These are phyloP conservation scores for Lasioglossum oenotherae DNA, from an alignment of 2,888 invertebrate species.

Conservation along the genomic window DNA sequence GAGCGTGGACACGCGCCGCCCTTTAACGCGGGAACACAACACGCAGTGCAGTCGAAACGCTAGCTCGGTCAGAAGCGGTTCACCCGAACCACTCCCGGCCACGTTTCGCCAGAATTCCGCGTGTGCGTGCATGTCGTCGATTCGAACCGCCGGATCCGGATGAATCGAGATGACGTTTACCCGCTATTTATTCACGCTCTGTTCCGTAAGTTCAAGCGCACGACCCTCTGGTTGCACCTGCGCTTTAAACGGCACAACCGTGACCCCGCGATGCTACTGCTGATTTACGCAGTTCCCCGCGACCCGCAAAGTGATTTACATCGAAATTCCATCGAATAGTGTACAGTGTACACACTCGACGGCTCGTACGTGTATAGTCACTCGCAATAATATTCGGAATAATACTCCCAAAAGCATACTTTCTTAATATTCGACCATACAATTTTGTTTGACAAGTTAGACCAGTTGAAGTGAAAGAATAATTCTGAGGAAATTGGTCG, in stretches of 20 bases:
- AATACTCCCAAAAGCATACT: not conserved
- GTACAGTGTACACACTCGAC: not conserved
- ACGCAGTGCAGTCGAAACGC: not conserved
- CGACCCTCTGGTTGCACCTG: conserved; percentile 5
- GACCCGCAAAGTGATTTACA: not conserved
- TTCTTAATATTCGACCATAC: not conserved
- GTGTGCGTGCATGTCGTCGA: not conserved
- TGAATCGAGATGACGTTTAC: conserved; percentile 13
- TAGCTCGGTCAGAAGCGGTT: not conserved
- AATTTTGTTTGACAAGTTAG: too few species aligned
- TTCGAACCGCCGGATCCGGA: not conserved
- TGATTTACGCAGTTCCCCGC: not conserved
- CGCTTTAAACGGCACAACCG: not conserved
- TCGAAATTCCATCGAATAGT: not conserved
- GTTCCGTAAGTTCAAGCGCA: conserved; percentile 1
- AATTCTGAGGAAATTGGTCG: not conserved
- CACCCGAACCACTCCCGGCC: not conserved
- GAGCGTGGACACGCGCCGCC: conserved; percentile 17
- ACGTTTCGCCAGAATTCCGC: not conserved
- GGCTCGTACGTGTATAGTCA: not conserved
- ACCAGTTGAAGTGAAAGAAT: not conserved
- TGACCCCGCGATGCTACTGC: not conserved
- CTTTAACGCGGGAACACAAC: conserved; percentile 36
- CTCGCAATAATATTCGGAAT: not conserved
- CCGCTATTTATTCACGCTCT: not conserved